phyloP scores from a whole-genome alignment of 2,797 vertebrate genomes.

The Fistularia tabacaria region DNA sequence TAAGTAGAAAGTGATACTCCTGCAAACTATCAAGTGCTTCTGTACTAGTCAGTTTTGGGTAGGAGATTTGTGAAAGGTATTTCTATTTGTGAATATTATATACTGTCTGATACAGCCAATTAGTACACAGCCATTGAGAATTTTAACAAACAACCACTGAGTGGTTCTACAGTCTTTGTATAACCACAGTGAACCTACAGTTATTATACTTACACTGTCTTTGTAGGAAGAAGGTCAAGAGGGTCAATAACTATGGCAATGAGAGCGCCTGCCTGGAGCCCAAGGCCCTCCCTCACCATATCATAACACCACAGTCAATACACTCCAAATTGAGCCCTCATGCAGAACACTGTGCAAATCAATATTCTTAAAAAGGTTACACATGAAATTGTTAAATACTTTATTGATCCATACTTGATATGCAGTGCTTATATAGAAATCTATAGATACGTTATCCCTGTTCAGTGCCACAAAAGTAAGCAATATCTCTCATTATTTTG shows the following conservation, averaged over 20 bases:
- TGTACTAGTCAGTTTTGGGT: no score
- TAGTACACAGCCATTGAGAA: no score
- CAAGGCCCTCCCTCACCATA: slow-evolving; percentile 63
- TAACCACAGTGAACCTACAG: slow-evolving; percentile 30
- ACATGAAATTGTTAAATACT: slow-evolving; percentile 82
- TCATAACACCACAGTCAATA: slow-evolving; percentile 80
- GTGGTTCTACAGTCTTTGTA: slow-evolving; percentile 27
- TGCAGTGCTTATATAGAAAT: slow-evolving; percentile 56
- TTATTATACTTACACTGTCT: slow-evolving; percentile 1
- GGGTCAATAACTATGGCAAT: slow-evolving; percentile 75
- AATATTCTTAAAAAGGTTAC: slow-evolving; percentile 82
- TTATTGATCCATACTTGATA: slow-evolving; percentile 70
- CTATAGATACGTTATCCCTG: slow-evolving; percentile 53
- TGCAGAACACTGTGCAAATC: slow-evolving; percentile 72
- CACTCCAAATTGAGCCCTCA: slow-evolving; percentile 73
- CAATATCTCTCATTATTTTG: slow-evolving; percentile 43
- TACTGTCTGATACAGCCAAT: no score
- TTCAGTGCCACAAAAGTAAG: slow-evolving; percentile 32
- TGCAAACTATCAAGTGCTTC: no score
- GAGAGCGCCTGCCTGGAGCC: slow-evolving; percentile 73
- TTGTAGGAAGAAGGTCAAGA: slow-evolving; percentile 69
- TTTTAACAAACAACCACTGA: background rate
- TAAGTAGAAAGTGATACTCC: no score
- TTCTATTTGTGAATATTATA: no score
- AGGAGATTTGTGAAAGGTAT: no score